Evolutionary conservation across 2,888 invertebrate genomes (phyloP), one percentile per base, ranked within the genome.

Genomic region (Sympetrum striolatum): DNA sequence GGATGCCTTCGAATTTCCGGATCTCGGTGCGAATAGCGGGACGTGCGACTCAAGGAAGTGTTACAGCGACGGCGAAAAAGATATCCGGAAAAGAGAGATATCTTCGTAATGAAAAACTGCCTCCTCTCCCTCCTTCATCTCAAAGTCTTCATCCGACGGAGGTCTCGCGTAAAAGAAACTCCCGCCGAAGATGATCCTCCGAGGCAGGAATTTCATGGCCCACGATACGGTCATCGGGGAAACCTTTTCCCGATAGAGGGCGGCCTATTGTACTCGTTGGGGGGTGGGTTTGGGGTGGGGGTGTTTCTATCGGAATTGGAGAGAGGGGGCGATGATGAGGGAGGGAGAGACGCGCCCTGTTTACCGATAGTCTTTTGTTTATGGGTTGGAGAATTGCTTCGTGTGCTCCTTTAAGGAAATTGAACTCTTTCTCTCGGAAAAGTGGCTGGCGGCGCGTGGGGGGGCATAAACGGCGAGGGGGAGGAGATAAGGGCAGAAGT

Each of bases 331-430:
- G 64, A 64, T 22, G 22, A 8, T 25, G 64, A 53, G 64, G 60
- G 31, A 18, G 18, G 35, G 31, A 22, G 86, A 64, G 60, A 86
- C 60, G 86, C 86, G 37, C 86, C 86, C 31, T 86, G 86, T 86
- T 86, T 86, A 86, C 86, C 86, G 86, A 60, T 39, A n/a, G 37
- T n/a, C 31, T 60, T 82, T 86, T 86, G 86, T 86, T 86, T 86
- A 86, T 86, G 86, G 60, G 18, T 35, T 35, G 25, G 82, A 82
- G 86, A 64, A 86, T 86, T 60, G 86, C 86, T 18, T 58, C 22
- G 81, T 53, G 82, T 31, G 86, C 86, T 58, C 82, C 82, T 82
- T 58, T 86, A 53, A 86, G 64, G 86, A 86, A 86, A 86, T 86
- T 86, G 86, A 64, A 86, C 86, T 86, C 82, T 82, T 82, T 58